These are phyloP conservation scores for Tetheella fluctuosa DNA, from an alignment of 2,888 invertebrate species.

Conservation along the genomic window DNA sequence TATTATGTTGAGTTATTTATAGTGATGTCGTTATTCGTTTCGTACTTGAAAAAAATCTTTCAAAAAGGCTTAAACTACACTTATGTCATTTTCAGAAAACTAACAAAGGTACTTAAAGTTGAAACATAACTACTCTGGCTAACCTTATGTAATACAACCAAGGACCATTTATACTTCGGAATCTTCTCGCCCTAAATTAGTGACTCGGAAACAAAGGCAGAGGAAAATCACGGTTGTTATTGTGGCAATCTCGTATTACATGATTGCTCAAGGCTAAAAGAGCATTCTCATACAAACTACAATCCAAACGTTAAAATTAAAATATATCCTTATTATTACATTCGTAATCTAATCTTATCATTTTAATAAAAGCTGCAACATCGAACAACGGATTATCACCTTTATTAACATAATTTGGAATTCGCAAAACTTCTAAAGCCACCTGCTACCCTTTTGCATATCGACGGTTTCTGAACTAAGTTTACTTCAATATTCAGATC, in stretches of 20 bases:
- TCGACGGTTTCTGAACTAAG: background rate
- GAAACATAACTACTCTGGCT: background rate
- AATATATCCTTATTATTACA: background rate
- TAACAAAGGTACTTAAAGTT: background rate
- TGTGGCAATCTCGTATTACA: background rate
- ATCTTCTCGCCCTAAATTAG: constrained; percentile 1
- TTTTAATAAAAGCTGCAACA: background rate
- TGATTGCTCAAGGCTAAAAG: background rate
- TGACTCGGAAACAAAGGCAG: background rate
- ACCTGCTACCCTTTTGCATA: background rate
- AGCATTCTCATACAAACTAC: background rate
- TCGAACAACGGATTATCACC: background rate
- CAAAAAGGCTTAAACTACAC: background rate
- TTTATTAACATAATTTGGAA: background rate
- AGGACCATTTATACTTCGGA: background rate
- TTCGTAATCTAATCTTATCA: constrained; percentile 1
- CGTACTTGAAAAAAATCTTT: background rate
- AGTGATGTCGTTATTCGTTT: too few species aligned
- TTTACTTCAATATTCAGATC: constrained; percentile 6
- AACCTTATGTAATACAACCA: constrained; percentile 2
- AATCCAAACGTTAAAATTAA: background rate
- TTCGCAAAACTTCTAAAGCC: background rate
- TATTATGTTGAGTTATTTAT: too few species aligned
- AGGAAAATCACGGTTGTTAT: constrained; percentile 1
- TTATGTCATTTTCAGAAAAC: background rate